Evolutionary conservation across 2,888 invertebrate genomes (phyloP).

Genomic region (Athetis lepigone): DNA sequence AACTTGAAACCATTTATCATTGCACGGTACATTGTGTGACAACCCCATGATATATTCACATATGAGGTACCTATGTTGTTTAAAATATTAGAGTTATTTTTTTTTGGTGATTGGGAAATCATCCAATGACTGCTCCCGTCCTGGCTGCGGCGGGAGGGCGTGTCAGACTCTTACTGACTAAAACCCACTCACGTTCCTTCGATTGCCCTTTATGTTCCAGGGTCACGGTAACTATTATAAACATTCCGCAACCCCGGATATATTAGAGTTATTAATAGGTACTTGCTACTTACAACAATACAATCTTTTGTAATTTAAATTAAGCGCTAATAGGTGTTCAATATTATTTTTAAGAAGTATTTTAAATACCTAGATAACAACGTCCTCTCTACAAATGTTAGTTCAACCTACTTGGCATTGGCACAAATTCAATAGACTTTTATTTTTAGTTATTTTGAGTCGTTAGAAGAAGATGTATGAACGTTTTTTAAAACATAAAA

Average conservation of each 20-base stretch:
- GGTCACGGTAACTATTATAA: too few relatives aligned
- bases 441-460: conserved; percentile 52
- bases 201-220: too few relatives aligned
- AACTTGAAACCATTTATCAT: conserved; percentile 44
- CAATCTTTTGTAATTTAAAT: not conserved
- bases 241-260: too few relatives aligned
- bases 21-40: conserved; percentile 14
- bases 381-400: conserved; percentile 61
- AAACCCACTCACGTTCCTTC: too few relatives aligned
- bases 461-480: conserved; percentile 35
- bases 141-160: too few relatives aligned
- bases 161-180: too few relatives aligned
- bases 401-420: conserved; percentile 73
- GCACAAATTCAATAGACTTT: conserved; percentile 69
- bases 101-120: too few relatives aligned
- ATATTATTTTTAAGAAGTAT: conserved; percentile 6
- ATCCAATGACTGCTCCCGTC: too few relatives aligned
- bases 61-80: conserved; percentile 14
- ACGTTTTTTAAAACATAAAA: conserved; percentile 21
- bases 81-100: conserved; percentile 46
- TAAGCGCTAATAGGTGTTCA: not conserved
- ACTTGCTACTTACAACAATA: conserved; percentile 4
- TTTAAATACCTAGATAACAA: conserved; percentile 25
- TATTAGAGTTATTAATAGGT: conserved; percentile 48
- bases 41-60: conserved; percentile 20